Conservation (phyloP, 2,797 vertebrate species). For the Masticophis lateralis region DNA sequence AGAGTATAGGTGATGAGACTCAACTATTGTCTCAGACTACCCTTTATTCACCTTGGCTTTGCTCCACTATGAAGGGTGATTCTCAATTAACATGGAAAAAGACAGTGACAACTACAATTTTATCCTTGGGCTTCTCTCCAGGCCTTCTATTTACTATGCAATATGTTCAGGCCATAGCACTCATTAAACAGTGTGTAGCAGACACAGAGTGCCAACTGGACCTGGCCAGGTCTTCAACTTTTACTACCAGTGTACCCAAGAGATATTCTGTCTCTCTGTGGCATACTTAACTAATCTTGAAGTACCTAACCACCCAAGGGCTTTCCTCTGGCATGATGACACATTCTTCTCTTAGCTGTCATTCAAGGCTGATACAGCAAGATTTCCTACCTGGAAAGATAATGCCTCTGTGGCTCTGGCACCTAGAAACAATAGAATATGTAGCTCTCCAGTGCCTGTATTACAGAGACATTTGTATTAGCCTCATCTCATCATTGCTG, state of each 20-base stretch:
- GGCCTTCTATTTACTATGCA: neutral
- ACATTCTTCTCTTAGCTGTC: neutral
- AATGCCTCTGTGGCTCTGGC: neutral
- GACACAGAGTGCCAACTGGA: neutral
- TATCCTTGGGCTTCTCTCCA: neutral
- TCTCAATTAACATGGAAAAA: neutral
- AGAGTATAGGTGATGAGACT: neutral
- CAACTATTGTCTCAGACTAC: neutral
- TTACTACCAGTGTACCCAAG: neutral
- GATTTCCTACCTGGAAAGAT: neutral
- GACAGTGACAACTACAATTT: neutral
- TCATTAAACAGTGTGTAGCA: neutral
- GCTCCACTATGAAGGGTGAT: neutral
- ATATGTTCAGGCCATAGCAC: neutral
- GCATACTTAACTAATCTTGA: neutral
- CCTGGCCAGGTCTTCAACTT: neutral
- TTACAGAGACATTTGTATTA: neutral
- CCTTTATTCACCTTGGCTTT: neutral
- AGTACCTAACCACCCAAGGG: neutral
- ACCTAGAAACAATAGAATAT: neutral
- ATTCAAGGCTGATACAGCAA: neutral
- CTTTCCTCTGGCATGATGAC: neutral
- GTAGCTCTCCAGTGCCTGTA: neutral
- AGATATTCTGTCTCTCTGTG: neutral
- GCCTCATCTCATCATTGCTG: neutral